Evolutionary conservation across 2,888 invertebrate species (phyloP).

Genomic region (Malthinus flaveolus): DNA sequence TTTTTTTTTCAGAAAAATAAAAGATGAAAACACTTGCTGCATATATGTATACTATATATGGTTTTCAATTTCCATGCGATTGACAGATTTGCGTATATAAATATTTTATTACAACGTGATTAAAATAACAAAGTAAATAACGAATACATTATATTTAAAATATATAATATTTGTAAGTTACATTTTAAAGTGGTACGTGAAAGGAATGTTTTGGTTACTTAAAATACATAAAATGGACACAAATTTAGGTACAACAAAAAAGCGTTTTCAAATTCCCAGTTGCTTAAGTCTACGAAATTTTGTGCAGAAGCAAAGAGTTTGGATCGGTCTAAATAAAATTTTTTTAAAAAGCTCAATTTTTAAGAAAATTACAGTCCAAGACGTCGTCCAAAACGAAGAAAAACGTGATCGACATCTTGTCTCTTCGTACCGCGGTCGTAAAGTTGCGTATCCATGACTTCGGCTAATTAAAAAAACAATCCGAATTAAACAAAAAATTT

Average conservation of each 20-base stretch:
- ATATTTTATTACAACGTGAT: background rate
- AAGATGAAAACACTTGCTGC: background rate
- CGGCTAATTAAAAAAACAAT: conserved; percentile 30
- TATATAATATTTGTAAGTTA: conserved; percentile 27
- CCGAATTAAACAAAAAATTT: conserved; percentile 12
- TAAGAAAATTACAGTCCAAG: conserved; percentile 41
- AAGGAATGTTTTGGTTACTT: background rate
- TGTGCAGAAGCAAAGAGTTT: conserved; percentile 15
- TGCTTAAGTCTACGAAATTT: conserved; percentile 17
- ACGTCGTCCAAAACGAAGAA: conserved; percentile 84
- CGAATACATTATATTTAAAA: conserved; percentile 24
- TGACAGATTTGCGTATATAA: background rate
- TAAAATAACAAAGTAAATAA: conserved; percentile 17
- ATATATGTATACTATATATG: background rate
- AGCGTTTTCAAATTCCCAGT: conserved; percentile 19
- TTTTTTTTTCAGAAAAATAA: too few species aligned
- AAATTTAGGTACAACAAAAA: conserved; percentile 15
- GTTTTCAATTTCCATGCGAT: background rate
- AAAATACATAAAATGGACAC: conserved; percentile 12
- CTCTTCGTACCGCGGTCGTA: conserved; percentile 74
- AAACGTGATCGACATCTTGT: conserved; percentile 89
- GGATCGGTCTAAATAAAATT: conserved; percentile 13
- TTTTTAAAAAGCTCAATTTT: conserved; percentile 7
- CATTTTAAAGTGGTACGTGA: conserved; percentile 11
- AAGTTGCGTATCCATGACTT: conserved; percentile 45